Base-by-base conservation (phyloP, 2,888 invertebrate genomes). In the Lasioglossum lativentre region DNA sequence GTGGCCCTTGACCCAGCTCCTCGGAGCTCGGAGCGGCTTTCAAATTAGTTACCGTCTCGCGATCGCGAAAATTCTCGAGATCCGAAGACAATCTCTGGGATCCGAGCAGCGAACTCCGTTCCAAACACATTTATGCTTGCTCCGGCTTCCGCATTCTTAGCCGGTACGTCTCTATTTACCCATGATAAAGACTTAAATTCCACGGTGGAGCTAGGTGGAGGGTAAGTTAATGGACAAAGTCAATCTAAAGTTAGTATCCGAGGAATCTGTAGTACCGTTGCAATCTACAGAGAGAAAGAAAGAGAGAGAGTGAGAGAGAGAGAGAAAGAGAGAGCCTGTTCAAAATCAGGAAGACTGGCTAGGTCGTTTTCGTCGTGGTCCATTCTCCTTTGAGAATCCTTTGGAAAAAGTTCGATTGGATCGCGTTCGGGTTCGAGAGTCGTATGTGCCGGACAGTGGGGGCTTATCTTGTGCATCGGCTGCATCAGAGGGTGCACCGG, bases 401-500 rank as follows among this genome's bases (percentile, higher is more conserved):
- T 30, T 6, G 73, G 40, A 75, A 75, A 75, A 75, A 75, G 59
- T 75, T 63, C 75, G 75, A 59, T 68, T 68, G 59, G 63, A 56
- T 75, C 42, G 63, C 23, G 23, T 45, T 45, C 40, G 12, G 14
- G 40, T 27, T 27, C 14, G 47, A 47, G 40, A 40, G 12, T 4
- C 40, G 40, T 42, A 40, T n/a, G 70, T n/a, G 12, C 70, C 27
- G 30, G 63, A 63, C 27, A 23, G 52, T 52, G 1, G 30, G 14
- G 38, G 68, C 38, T 47, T 52, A 38, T 27, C 45, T 75, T 27
- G 40, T 6, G 40, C 63, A 75, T 63, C 75, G 42, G 14, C 6
- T 16, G 45, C 59, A 38, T 45, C 40, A 23, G 27, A 59, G 66
- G 70, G 27, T 27, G 63, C 47, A 75, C 68, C 56, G 34, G 59